These are phyloP conservation scores for Sinocyclocheilus maitianheensis DNA, from an alignment of 2,113 vertebrate species.

Conservation along the genomic window DNA sequence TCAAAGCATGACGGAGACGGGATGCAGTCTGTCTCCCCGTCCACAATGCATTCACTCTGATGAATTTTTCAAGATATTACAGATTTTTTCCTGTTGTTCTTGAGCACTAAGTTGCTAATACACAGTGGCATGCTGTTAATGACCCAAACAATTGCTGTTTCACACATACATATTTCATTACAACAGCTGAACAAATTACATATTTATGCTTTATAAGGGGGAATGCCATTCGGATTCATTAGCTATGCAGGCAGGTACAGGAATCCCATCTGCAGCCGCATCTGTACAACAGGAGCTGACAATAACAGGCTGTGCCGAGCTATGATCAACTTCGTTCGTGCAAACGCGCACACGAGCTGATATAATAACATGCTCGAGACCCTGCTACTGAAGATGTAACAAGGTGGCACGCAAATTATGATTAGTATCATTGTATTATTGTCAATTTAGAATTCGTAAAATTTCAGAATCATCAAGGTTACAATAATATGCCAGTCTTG, in stretches of 20 bases:
- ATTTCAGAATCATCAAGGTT: neutral
- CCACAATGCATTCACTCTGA: conserved; percentile 51
- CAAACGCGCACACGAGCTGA: neutral
- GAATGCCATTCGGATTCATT: conserved; percentile 90
- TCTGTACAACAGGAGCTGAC: conserved; percentile 91
- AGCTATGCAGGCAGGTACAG: conserved; percentile 95
- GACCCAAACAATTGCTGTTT: conserved; percentile 93
- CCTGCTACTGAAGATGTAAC: neutral
- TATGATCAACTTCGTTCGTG: neutral
- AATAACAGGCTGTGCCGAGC: conserved; percentile 58
- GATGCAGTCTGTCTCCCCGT: conserved; percentile 16
- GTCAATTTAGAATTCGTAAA: neutral
- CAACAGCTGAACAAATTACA: conserved; percentile 99
- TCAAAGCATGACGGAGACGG: conserved; percentile 34
- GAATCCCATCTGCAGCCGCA: conserved; percentile 94
- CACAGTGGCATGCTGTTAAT: conserved; percentile 90
- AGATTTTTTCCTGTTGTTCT: conserved; percentile 56
- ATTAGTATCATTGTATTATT: conserved; percentile 18
- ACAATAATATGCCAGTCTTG: neutral
- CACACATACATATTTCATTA: conserved; percentile 99
- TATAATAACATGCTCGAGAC: neutral
- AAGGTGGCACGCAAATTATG: neutral
- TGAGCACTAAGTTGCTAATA: conserved; percentile 80
- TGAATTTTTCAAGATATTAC: conserved; percentile 57
- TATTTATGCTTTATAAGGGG: conserved; percentile 97